These are phyloP conservation scores for Pelobates fuscus DNA, from an alignment of 2,113 vertebrate genomes.

Conservation along the genomic window DNA sequence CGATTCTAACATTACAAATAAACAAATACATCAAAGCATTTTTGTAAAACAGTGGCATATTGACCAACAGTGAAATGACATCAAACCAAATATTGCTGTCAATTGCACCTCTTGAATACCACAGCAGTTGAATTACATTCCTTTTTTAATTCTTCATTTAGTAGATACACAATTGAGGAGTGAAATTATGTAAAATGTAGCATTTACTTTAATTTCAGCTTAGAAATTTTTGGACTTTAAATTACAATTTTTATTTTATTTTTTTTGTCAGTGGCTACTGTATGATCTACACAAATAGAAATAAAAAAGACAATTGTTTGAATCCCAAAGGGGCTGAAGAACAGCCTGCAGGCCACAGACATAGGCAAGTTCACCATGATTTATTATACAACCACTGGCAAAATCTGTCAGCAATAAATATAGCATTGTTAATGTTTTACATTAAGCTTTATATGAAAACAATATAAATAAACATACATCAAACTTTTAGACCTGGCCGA, in stretches of 20 bases:
- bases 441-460: slow-evolving; percentile 70
- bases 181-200: no score
- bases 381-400: no score
- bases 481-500: slow-evolving; percentile 59
- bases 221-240: not conserved
- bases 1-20: slow-evolving; percentile 78
- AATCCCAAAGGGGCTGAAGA: no score
- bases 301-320: no score
- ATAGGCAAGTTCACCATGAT: no score
- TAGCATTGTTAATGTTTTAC: slow-evolving; percentile 63
- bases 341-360: no score
- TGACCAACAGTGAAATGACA: slow-evolving; percentile 75
- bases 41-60: slow-evolving; percentile 71
- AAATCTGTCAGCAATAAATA: slow-evolving; percentile 13
- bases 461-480: slow-evolving; percentile 80
- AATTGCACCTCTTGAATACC: slow-evolving; percentile 76
- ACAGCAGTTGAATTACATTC: slow-evolving; percentile 58
- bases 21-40: slow-evolving; percentile 76
- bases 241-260: no score
- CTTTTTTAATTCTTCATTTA: no score
- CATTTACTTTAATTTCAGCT: not conserved
- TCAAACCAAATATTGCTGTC: slow-evolving; percentile 50
- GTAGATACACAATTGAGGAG: no score
- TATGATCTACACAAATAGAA: no score
- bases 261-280: no score